A percentile compares a stretch with the other conserved stretches of the same genome.
phyloP scores from a whole-genome alignment of 2,113 vertebrate genomes.

The Pelmatolapia mariae region DNA sequence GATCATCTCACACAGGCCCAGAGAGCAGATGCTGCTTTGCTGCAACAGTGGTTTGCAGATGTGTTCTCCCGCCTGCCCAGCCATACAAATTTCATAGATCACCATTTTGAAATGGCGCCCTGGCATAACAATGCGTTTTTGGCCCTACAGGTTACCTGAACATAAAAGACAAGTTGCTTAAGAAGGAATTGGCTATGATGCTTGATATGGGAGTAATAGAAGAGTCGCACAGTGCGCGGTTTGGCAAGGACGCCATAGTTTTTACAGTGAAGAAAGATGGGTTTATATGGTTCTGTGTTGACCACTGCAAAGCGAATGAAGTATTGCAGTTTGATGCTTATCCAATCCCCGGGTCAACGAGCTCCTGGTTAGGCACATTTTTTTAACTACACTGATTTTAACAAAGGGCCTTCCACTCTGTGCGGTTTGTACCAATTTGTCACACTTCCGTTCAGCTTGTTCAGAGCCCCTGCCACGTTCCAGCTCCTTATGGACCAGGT shows the following conservation, averaged over 20 bases:
- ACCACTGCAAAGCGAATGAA: background rate
- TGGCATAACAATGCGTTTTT: background rate
- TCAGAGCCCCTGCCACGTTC: fast-evolving
- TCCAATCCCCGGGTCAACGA: fast-evolving
- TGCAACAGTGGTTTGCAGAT: background rate
- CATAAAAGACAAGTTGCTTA: background rate
- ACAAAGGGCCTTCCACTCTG: fast-evolving
- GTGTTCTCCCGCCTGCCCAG: background rate
- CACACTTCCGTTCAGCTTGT: background rate
- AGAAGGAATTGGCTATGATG: background rate
- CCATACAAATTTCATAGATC: background rate
- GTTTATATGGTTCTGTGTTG: background rate
- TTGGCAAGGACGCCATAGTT: background rate
- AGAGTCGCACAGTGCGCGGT: fast-evolving
- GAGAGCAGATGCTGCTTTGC: background rate
- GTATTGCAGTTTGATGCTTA: background rate
- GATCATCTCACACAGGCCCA: background rate
- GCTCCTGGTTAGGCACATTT: background rate
- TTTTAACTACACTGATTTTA: background rate
- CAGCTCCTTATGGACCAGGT: background rate
- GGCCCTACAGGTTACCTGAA: fast-evolving
- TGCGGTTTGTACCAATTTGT: background rate
- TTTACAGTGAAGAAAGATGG: background rate
- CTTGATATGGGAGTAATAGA: background rate
- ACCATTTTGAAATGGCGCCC: background rate